Conservation (phyloP, 2,888 invertebrate genomes). For the Chaitophorus viminalis region DNA sequence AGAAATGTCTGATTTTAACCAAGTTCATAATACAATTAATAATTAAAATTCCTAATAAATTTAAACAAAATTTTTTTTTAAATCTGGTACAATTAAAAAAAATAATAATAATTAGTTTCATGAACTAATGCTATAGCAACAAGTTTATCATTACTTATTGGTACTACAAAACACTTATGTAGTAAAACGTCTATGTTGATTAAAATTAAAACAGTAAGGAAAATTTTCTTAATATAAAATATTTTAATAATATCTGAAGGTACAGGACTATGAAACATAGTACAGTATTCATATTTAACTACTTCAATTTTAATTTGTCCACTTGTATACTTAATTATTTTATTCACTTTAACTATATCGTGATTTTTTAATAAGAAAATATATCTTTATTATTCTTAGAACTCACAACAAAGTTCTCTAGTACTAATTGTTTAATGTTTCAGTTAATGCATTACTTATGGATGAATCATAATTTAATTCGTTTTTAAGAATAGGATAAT, state of each 20-base stretch:
- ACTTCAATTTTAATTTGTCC: constrained; percentile 4
- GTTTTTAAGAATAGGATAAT: neutral
- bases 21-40: too few relatives aligned
- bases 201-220: neutral
- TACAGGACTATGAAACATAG: too few relatives aligned
- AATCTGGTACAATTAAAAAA: too few relatives aligned
- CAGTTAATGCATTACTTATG: neutral
- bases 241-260: constrained; percentile 3
- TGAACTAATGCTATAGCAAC: constrained; percentile 7
- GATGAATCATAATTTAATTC: constrained; percentile 12
- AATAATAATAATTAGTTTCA: too few relatives aligned
- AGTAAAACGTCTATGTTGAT: neutral
- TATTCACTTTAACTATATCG: constrained; percentile 1
- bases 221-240: neutral
- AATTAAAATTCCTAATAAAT: too few relatives aligned
- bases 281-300: neutral
- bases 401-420: neutral
- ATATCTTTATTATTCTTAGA: neutral
- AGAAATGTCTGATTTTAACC: too few relatives aligned
- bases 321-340: neutral
- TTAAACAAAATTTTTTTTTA: too few relatives aligned
- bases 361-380: neutral
- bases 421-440: neutral
- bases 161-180: neutral
- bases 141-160: constrained; percentile 6